Base-by-base conservation (phyloP, 2,888 invertebrate genomes). In the Taphrorychus bicolor region DNA sequence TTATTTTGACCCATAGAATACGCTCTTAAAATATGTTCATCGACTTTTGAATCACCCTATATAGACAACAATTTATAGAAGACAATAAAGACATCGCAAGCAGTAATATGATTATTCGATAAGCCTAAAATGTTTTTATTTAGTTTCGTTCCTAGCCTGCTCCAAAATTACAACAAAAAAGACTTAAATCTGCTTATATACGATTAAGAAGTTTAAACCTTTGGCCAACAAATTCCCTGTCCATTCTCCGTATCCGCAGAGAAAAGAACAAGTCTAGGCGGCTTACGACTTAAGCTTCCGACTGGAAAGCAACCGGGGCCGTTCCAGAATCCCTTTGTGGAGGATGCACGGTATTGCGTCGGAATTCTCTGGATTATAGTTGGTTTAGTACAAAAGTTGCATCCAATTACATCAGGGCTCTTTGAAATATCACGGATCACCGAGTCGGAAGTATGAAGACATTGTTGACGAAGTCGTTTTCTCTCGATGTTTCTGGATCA, bases 361-460 rank as follows among this genome's bases (percentile, higher is more conserved):
- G 52, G 58, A 64, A 59, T 58, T 64, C 24, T 51, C 23, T 14
- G 52, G 59, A 58, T 59, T 65, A 65, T 59, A 58, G 58, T 53
- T 24, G 45, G 59, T 59, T 53, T 45, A 59, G 24, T 24, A 65
- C 45, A 59, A 59, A 59, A 65, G 64, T 59, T 59, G 64, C 64
- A 65, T 65, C 59, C 53, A 65, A 65, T 65, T 65, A 65, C 64
- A 52, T 45, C 4, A 24, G 21, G 51, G 48, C 53, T 32, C 53
- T 59, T 64, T 64, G 58, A 64, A 53, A 59, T 42, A 49, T 40
- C 23, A 40, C 11, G 59, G 53, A 24, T 52, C 64, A 45, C 23
- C 11, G 58, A 52, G 59, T 19, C 16, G 52, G 53, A 64, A 64
- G 42, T 52, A 45, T 45, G 22, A 60, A 60, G 42, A 54, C 45